A percentile compares a stretch with the other conserved stretches of the same genome.
Conservation (phyloP, 2,113 vertebrate species). For the Cranoglanis bouderius region DNA sequence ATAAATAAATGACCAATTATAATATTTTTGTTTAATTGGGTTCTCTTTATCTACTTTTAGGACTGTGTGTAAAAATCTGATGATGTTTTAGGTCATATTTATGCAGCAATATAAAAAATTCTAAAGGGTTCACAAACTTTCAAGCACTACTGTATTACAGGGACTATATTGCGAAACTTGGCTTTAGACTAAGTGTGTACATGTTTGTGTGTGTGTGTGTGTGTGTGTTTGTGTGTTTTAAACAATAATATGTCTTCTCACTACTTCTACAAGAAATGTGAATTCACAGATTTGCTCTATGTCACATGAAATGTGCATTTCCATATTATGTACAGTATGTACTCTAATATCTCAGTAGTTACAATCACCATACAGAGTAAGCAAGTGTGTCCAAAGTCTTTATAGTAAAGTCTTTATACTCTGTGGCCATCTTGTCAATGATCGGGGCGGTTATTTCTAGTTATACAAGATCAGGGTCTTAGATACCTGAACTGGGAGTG, state of each 20-base stretch:
- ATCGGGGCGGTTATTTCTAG: background rate
- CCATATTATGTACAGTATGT: background rate
- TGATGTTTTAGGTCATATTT: too few relatives aligned
- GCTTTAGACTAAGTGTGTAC: background rate
- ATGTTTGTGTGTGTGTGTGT: background rate
- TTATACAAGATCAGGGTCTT: background rate
- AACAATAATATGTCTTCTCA: background rate
- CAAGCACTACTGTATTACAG: background rate
- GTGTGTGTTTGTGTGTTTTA: background rate
- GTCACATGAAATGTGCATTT: background rate
- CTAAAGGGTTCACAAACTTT: too few relatives aligned
- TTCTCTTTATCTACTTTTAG: too few relatives aligned
- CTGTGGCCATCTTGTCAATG: background rate
- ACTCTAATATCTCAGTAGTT: background rate
- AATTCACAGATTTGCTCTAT: background rate
- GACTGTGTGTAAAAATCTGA: too few relatives aligned
- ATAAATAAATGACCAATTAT: too few relatives aligned
- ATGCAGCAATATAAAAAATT: too few relatives aligned
- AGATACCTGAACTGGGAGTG: background rate
- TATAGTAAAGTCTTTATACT: background rate
- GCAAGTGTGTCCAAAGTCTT: background rate
- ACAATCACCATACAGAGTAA: background rate
- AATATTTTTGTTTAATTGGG: too few relatives aligned
- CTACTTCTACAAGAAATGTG: background rate
- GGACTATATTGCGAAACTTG: background rate